Base-by-base conservation (phyloP, 2,888 invertebrate species). In the Odiellus spinosus region DNA sequence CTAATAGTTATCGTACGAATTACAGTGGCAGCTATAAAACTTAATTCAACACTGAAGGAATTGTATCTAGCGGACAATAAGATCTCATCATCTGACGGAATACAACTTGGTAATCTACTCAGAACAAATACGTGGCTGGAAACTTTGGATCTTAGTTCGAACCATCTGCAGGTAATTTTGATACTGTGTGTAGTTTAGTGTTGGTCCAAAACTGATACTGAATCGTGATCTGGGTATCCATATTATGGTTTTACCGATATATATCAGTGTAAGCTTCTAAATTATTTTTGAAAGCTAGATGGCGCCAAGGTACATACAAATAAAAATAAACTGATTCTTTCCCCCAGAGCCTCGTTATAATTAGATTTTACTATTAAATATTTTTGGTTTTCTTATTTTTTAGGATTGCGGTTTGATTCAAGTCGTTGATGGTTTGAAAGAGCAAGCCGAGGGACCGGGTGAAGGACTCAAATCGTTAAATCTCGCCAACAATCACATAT, bases 401-500 rank as follows among this genome's bases (percentile, higher is more conserved):
- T 35, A 52, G 52, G 52, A 52, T 26, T 44, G 49, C 14, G 52
- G 52, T 2, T 34, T 52, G 8, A 48, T 49, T 34, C 52, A 52
- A 19, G 33, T 52, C n/a, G 44, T 50, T 10, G 52, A 52, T 44
- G 52, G 52, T 19, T 40, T 52, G 8, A 49, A 46, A 17, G 49
- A 52, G 40, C 52, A 52, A 40, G 43, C 46, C 5, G 58, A 62
- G 26, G 52, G 54, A 12, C 40, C 38, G 6, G 64, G 65, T 20
- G 58, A 59, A 44, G 76, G 77, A 1, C 65, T 81, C 10, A 72
- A 71, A 12, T 80, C 82, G n/a, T 70, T 88, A 17, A 78, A 86
- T 21, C 64, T 87, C 32, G 86, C 85, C 84, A 86, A 84, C 66
- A 88, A 87, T 62, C 77, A 78, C 60, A 71, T 88, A 42, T 82